Evolutionary conservation across 2,113 vertebrate genomes (phyloP).

Genomic region (Malurus cyaneus): DNA sequence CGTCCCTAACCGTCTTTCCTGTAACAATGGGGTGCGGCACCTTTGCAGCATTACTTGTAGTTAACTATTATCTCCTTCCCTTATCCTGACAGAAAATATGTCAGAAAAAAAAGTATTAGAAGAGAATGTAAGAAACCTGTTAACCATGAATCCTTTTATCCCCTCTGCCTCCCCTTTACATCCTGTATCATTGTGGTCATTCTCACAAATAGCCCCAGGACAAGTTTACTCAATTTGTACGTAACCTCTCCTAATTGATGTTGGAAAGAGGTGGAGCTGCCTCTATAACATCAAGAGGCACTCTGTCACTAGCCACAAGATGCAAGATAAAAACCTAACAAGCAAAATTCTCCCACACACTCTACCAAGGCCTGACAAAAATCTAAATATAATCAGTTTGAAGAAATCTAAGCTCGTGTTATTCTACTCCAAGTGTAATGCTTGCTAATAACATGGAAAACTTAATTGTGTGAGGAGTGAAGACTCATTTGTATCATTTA

Average conservation of each 20-base stretch:
- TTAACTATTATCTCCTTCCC: not conserved
- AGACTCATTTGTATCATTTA: not conserved
- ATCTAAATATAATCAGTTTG: not conserved
- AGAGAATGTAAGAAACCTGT: not conserved
- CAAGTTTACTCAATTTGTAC: not conserved
- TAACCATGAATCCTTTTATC: not conserved
- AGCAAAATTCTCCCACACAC: slow-evolving; percentile 21
- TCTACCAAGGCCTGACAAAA: slow-evolving; percentile 2
- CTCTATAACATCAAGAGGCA: slow-evolving; percentile 14
- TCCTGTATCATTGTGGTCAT: slow-evolving; percentile 8
- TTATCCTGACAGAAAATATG: not conserved
- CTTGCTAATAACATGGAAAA: not conserved
- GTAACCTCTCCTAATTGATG: slow-evolving; percentile 34
- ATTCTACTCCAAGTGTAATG: not conserved
- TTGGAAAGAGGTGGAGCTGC: slow-evolving; percentile 33
- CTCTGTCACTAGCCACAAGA: slow-evolving; percentile 53
- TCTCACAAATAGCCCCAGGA: slow-evolving; percentile 39
- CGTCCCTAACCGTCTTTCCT: not conserved
- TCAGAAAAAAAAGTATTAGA: not conserved
- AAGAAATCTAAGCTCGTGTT: not conserved
- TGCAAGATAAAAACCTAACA: slow-evolving; percentile 49
- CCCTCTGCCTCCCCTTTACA: accelerated
- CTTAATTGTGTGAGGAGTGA: slow-evolving; percentile 9
- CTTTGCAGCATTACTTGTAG: not conserved
- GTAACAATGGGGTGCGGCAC: slow-evolving; percentile 2